Base-by-base conservation (phyloP, 2,888 invertebrate species). In the Apomyelois bistriatella region DNA sequence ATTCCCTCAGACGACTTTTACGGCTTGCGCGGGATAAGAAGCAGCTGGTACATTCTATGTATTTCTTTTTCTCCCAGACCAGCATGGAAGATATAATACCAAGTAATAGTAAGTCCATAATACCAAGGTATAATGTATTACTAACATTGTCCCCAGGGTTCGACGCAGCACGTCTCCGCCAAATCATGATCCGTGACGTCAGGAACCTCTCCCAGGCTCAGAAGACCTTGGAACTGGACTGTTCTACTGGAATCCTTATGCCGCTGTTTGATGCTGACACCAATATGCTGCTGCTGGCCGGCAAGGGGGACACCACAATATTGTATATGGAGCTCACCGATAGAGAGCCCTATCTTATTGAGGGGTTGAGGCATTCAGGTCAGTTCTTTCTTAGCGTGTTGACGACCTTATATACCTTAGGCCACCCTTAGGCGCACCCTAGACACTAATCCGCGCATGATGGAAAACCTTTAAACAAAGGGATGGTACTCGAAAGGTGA, bases 221-320 rank as follows among this genome's bases (percentile, higher is more conserved):
- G 68, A 96, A 95, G 79, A 94, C 95, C 0, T 71, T 96, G 37
- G 95, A 95, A 66, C 84, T 97, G 59, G 97, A 97, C 80, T 96
- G 96, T 69, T 96, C 96, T 49, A 97, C 97, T 16, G 97, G 97
- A 28, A 95, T 98, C 56, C 89, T 98, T 58, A 97, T 98, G 93
- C 98, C 98, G 0, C 91, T 98, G 5, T 98, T 94, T 79, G 99
- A 99, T 85, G 90, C 95, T 10, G 98, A 99, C 73, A 98, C 99
- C 38, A 96, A 96, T 67, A 98, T 99, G 97, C 91, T 98, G 56
- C 98, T 98, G 91, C 89, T 99, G 54, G 96, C 97, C 53, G 98
- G 98, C 38, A 98, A 98, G 91, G 98, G 97, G 6, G 98, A 98
- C 71, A 97, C 96, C 0, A 96, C 96, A 1, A 95, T 99, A 57